Base-by-base conservation (phyloP, 2,888 invertebrate species). In the Luffia ferchaultella region DNA sequence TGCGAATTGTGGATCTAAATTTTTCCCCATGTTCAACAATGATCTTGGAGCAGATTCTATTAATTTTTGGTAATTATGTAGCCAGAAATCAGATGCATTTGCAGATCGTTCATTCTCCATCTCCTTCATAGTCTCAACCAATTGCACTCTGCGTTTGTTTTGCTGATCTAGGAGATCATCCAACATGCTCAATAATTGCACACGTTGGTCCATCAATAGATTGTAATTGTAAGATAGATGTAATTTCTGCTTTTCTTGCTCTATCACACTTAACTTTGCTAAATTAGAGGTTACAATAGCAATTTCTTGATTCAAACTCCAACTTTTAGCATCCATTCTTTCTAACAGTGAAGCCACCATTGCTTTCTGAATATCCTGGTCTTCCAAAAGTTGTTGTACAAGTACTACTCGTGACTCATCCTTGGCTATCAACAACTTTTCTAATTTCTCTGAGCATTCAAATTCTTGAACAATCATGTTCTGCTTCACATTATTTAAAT, bases 11-110 rank as follows among this genome's bases (percentile, higher is more conserved):
- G 90, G 90, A 65, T 92, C 90, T 45, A 93, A 76, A 58, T 84
- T 79, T 55, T 84, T 86, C 54, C 87, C 86, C 50, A 88, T 80
- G 62, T 88, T 86, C 20, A 89, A 71, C 54, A 91, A 74, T 47
- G 87, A 86, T 60, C 85, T 86, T 18, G 95, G 94, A 58, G 90
- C 87, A 20, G 88, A 87, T 65, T 95, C 93, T 65, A 95, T 83
- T 44, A 96, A 73, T 57, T 89, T 87, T 70, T 96, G 95, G 70
- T 94, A 96, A 70, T 95, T 95, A 62, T 87, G 85, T 55, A 93
- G 73, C 92, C 92, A 92, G 68, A 90, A 92, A 63, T 89, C 88
- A 58, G 85, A 75, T 1, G 78, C 70, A 48, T 68, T 74, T 57
- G 77, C 75, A 7, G 30, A 7, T 53, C 74, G 80, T 57, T 84